Conservation (phyloP, 2,113 vertebrate genomes). For the Poecile atricapillus region DNA sequence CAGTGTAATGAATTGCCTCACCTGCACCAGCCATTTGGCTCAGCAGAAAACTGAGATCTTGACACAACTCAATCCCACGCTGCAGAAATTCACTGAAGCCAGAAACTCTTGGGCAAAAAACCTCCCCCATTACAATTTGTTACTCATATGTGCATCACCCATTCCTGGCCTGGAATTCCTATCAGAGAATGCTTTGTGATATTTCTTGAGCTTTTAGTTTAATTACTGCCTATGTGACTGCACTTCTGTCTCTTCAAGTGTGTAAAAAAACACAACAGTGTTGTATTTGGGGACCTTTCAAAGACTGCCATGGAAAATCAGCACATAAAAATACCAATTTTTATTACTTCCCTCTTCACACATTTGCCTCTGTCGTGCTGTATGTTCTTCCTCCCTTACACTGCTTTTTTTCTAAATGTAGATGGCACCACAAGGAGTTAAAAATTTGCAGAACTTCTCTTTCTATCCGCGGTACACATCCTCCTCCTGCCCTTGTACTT, state of each 20-base stretch:
- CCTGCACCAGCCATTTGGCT: neutral
- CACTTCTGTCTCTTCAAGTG: neutral
- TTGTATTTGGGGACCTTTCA: neutral
- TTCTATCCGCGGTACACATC: neutral
- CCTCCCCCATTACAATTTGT: neutral
- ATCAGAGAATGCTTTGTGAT: neutral
- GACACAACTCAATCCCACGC: neutral
- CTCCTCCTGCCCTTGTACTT: neutral
- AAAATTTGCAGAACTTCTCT: neutral
- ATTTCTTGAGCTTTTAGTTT: neutral
- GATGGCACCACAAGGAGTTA: neutral
- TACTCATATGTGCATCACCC: neutral
- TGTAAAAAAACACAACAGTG: rapidly evolving
- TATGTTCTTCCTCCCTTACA: neutral
- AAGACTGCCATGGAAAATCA: neutral
- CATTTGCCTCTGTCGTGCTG: rapidly evolving
- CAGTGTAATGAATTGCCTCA: neutral
- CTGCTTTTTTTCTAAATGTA: neutral
- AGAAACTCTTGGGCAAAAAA: neutral
- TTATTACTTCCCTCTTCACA: neutral
- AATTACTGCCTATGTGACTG: neutral
- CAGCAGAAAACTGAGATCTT: neutral
- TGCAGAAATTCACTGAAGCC: neutral
- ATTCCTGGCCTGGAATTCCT: neutral
- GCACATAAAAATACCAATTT: neutral